Conservation (phyloP, 1,140 invertebrate genomes). For the Triops longicaudatus region DNA sequence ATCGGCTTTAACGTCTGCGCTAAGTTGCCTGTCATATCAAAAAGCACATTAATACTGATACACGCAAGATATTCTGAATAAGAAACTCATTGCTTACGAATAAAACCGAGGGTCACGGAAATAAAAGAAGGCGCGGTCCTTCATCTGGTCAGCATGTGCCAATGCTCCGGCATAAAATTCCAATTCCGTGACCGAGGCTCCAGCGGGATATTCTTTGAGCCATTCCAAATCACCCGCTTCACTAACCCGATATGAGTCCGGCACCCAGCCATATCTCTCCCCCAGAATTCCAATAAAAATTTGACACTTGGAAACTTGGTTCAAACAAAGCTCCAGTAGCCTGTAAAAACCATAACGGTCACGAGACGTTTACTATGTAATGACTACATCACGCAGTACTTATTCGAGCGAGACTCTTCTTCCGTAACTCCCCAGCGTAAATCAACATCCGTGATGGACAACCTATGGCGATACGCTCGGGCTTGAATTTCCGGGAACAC, state of each 20-base stretch:
- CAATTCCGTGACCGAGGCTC: slow-evolving; percentile 44
- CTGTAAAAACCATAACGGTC: slow-evolving; percentile 27
- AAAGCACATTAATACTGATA: not conserved
- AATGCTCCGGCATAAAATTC: slow-evolving; percentile 41
- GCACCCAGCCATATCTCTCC: slow-evolving; percentile 38
- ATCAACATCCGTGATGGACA: slow-evolving; percentile 43
- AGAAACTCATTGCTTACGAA: slow-evolving; percentile 32
- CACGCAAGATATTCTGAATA: slow-evolving; percentile 30
- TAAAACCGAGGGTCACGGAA: slow-evolving; percentile 36
- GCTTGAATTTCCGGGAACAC: slow-evolving; percentile 42
- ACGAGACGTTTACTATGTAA: slow-evolving; percentile 16
- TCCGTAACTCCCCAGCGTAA: slow-evolving; percentile 45
- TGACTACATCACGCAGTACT: slow-evolving; percentile 32
- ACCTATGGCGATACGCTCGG: slow-evolving; percentile 26
- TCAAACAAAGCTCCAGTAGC: slow-evolving; percentile 40
- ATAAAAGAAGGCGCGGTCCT: slow-evolving; percentile 41
- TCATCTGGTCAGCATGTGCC: slow-evolving; percentile 30
- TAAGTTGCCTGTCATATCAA: not conserved
- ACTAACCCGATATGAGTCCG: slow-evolving; percentile 32
- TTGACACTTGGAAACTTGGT: slow-evolving; percentile 41
- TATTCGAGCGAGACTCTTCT: slow-evolving; percentile 37
- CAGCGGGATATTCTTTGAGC: slow-evolving; percentile 37
- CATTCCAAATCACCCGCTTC: slow-evolving; percentile 39
- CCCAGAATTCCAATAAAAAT: slow-evolving; percentile 44
- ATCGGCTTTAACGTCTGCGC: not conserved